Evolutionary conservation across 2,888 invertebrate species (phyloP).

Genomic region (Nymphalis urticae): DNA sequence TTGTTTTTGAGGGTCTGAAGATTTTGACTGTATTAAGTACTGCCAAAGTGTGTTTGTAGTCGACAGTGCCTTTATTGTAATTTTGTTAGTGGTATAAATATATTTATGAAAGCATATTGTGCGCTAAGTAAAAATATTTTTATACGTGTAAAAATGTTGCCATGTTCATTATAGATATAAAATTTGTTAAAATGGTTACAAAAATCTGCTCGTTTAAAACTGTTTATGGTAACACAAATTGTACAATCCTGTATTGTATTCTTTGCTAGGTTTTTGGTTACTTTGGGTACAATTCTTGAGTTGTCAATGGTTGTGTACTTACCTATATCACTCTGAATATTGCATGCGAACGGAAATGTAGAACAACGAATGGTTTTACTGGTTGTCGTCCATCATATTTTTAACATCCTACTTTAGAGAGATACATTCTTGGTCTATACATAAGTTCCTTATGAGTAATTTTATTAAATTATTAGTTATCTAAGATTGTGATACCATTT

Average conservation of each 20-base stretch:
- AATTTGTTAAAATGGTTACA: conserved; percentile 53
- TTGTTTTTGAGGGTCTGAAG: conserved; percentile 56
- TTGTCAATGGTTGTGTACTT: conserved; percentile 79
- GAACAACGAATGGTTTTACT: conserved; percentile 41
- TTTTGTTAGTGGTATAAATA: conserved; percentile 67
- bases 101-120: conserved; percentile 78
- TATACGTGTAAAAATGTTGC: conserved; percentile 80
- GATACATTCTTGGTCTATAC: conserved; percentile 69
- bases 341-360: conserved; percentile 35
- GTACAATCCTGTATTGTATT: conserved; percentile 39
- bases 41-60: conserved; percentile 83
- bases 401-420: conserved; percentile 62
- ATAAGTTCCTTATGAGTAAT: conserved; percentile 77
- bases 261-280: conserved; percentile 34
- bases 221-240: conserved; percentile 38
- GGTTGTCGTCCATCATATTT: conserved; percentile 58
- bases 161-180: conserved; percentile 77
- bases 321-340: conserved; percentile 46
- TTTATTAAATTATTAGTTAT: conserved; percentile 64
- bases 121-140: conserved; percentile 77
- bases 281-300: conserved; percentile 55
- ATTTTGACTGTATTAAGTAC: conserved; percentile 65
- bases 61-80: conserved; percentile 79
- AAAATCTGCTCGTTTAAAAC: conserved; percentile 21
- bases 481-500: conserved; percentile 81